Evolutionary conservation across 1,140 invertebrate species (phyloP), one percentile per base, ranked within the genome.

Genomic region (Drosophila lini): DNA sequence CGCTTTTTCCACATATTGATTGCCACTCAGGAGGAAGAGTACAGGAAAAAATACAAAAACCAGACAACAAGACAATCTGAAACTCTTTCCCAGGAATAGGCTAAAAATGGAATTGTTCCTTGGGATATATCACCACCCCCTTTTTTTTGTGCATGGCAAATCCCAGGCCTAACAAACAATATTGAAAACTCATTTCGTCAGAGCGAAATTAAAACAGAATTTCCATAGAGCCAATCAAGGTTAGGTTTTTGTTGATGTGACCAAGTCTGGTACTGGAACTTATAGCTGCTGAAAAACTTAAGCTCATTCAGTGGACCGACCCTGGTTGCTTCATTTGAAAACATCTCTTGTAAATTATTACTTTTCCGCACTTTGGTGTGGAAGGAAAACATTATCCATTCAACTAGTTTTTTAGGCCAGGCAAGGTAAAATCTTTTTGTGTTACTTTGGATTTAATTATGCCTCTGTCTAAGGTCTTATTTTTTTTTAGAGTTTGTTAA

Each of bases 131-230:
- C 22, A 47, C 22, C 13, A 19, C 19, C 19, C 19, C 13, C 7
- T 19, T 13, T 50, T 50, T 44, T 8, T 38, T 42, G 22, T 45
- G 47, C 34, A 36, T 42, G 28, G 45, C 44, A 76, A 38, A 57
- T 58, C 50, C 41, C 38, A 10, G 22, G 47, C 25, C 19, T 36
- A 63, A 47, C 31, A 56, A 57, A 79, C 69, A 55, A 44, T 63
- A 83, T 82, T 75, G 77, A 80, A 83, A 82, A 67, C 80, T 76
- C 76, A 76, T 83, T 83, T 80, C 56, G 63, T 47, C 48, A 63
- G 41, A 13, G 45, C 22, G 28, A 50, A 69, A 82, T 74, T 82
- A 77, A 69, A 80, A 44, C 16, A 53, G 44, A 38, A 19, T 67
- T 38, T 69, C 15, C 34, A 45, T 38, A 31, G 41, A 28, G 50